Percentiles rank a stretch among this genome's conserved stretches.
Conservation (phyloP, 2,113 vertebrate genomes). For the Eclectus roratus region DNA sequence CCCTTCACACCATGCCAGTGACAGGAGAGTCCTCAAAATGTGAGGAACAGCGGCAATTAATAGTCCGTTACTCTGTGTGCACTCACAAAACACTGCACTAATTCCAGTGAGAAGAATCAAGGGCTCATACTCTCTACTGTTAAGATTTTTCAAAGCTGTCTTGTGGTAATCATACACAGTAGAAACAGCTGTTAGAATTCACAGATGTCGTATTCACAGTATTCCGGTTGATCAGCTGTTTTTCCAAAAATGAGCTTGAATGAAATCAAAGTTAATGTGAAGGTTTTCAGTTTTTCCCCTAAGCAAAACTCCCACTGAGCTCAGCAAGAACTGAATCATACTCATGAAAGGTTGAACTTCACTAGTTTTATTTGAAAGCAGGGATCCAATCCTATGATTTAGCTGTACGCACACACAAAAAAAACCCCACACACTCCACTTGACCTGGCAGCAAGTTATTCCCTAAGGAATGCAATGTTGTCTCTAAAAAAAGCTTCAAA, state of each 20-base stretch:
- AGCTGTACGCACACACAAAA: not conserved
- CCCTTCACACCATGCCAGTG: fast-evolving
- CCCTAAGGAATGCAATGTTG: not conserved
- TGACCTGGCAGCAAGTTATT: not conserved
- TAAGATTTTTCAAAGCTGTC: not conserved
- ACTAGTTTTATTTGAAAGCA: not conserved
- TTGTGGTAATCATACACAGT: not conserved
- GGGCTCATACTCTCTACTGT: not conserved
- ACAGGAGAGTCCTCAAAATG: not conserved
- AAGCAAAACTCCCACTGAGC: slow-evolving; percentile 19
- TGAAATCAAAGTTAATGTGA: slow-evolving; percentile 11
- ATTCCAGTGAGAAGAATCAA: not conserved
- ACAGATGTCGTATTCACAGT: not conserved
- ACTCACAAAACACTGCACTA: not conserved
- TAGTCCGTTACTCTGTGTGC: fast-evolving
- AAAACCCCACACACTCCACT: not conserved
- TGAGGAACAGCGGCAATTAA: not conserved
- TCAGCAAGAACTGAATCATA: not conserved
- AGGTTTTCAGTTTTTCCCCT: not conserved
- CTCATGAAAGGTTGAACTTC: not conserved
- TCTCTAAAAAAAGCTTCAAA: not conserved
- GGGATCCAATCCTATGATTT: not conserved
- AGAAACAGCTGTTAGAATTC: not conserved
- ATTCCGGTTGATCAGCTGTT: not conserved
- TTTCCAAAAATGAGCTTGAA: not conserved